These are phyloP conservation scores for Tenthredo amoena DNA, from an alignment of 2,888 invertebrate species.

Conservation along the genomic window DNA sequence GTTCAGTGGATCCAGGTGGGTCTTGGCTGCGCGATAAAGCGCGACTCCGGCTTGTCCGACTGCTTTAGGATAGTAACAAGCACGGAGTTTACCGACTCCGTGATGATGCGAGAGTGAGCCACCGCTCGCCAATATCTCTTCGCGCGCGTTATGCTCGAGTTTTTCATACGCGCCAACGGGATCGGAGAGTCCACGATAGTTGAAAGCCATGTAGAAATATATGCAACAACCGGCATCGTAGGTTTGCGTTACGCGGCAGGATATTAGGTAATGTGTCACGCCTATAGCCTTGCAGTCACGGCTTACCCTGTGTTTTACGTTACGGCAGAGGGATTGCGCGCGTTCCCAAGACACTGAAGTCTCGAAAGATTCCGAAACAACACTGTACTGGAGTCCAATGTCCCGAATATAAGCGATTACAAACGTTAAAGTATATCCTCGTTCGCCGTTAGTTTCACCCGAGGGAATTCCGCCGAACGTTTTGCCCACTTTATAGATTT, in stretches of 20 bases:
- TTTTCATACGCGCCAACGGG: constrained; percentile 91
- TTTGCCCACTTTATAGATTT: constrained; percentile 89
- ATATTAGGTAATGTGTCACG: constrained; percentile 84
- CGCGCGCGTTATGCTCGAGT: constrained; percentile 92
- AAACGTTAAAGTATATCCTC: constrained; percentile 98
- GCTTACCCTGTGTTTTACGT: constrained; percentile 91
- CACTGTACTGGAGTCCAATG: constrained; percentile 90
- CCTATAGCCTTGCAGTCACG: constrained; percentile 82
- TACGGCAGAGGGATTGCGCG: constrained; percentile 89
- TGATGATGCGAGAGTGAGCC: constrained; percentile 98
- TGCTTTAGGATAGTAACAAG: constrained; percentile 91
- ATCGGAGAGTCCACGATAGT: constrained; percentile 82
- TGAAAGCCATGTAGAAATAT: constrained; percentile 96
- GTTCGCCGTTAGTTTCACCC: constrained; percentile 95
- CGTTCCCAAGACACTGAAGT: constrained; percentile 99
- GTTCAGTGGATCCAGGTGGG: constrained; percentile 94
- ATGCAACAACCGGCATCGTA: constrained; percentile 98
- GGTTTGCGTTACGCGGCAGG: constrained; percentile 95
- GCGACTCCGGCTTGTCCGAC: constrained; percentile 91
- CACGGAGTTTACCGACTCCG: constrained; percentile 96
- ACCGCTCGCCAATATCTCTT: constrained; percentile 94
- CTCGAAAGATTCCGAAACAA: constrained; percentile 98
- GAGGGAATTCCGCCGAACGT: constrained; percentile 91
- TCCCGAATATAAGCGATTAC: constrained; percentile 99
- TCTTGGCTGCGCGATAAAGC: constrained; percentile 90